Conservation (phyloP, 2,113 vertebrate species). For the Pelodiscus sinensis region DNA sequence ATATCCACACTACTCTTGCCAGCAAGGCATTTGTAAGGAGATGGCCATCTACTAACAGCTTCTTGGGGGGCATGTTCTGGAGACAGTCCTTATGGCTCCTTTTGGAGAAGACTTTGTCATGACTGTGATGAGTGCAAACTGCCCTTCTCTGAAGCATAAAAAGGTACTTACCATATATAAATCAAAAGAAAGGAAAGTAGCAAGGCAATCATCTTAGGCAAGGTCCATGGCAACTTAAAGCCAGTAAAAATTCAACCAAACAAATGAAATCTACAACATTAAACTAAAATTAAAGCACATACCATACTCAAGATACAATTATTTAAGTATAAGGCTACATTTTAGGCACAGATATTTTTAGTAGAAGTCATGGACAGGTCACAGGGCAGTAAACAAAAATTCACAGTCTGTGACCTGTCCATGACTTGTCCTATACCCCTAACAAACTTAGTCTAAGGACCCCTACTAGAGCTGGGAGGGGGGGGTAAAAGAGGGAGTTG, state of each 20-base stretch:
- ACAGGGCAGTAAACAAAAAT: no score
- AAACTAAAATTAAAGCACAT: constrained; percentile 49
- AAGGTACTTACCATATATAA: constrained; percentile 25
- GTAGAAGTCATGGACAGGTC: no score
- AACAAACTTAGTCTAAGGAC: no score
- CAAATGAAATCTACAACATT: constrained; percentile 52
- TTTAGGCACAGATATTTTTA: neutral
- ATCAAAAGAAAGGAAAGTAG: constrained; percentile 59
- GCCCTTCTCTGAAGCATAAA: constrained; percentile 32
- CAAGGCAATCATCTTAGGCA: constrained; percentile 27
- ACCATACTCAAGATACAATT: neutral
- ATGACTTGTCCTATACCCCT: no score
- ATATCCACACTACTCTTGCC: neutral
- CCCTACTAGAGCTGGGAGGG: no score
- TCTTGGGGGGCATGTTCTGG: neutral
- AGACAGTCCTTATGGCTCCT: neutral
- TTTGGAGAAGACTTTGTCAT: neutral
- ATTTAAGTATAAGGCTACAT: neutral
- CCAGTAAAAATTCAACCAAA: constrained; percentile 18
- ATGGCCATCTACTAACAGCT: neutral
- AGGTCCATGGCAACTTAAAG: neutral
- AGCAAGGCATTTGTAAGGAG: neutral
- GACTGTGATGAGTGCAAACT: neutral
- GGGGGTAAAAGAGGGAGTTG: no score
- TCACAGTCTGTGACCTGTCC: no score